Percentiles rank a stretch among this genome's conserved stretches.
phyloP scores from a whole-genome alignment of 2,797 vertebrate genomes.

The Lophotriccus pileatus region DNA sequence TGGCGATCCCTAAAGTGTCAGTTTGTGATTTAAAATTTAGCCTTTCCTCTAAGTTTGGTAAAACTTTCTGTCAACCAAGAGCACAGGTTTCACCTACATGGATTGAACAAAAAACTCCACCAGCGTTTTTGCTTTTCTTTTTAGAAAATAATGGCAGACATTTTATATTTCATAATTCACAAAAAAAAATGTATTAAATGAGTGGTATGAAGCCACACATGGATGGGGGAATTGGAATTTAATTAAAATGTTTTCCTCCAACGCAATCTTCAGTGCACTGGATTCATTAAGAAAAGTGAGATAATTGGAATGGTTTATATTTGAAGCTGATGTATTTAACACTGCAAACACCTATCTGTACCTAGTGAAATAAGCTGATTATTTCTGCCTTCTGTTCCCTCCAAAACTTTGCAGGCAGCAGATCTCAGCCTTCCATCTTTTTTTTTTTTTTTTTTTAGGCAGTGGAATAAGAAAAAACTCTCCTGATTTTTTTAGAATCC shows the following conservation, averaged over 20 bases:
- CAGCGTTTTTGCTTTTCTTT: not conserved
- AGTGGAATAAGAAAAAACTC: not conserved
- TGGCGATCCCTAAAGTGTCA: not conserved
- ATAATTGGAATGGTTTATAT: not conserved
- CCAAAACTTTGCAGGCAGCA: not conserved
- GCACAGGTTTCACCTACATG: not conserved
- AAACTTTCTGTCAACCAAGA: not conserved
- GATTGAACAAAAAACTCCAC: not conserved
- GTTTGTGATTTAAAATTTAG: not conserved
- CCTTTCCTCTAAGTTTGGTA: not conserved
- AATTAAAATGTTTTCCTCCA: not conserved
- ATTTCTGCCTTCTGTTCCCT: conserved; percentile 3
- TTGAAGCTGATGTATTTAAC: conserved; percentile 10
- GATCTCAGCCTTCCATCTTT: not conserved
- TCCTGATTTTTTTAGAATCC: not conserved
- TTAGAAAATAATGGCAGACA: not conserved
- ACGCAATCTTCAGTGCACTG: not conserved
- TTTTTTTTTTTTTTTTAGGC: not conserved
- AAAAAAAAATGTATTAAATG: not conserved
- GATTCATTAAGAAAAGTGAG: not conserved
- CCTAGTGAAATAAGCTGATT: conserved; percentile 32
- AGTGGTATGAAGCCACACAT: not conserved
- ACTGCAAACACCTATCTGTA: not conserved
- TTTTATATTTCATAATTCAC: not conserved
- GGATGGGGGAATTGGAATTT: not conserved